Conservation (phyloP, 1,140 invertebrate genomes). For the Lysiphlebus fabarum region DNA sequence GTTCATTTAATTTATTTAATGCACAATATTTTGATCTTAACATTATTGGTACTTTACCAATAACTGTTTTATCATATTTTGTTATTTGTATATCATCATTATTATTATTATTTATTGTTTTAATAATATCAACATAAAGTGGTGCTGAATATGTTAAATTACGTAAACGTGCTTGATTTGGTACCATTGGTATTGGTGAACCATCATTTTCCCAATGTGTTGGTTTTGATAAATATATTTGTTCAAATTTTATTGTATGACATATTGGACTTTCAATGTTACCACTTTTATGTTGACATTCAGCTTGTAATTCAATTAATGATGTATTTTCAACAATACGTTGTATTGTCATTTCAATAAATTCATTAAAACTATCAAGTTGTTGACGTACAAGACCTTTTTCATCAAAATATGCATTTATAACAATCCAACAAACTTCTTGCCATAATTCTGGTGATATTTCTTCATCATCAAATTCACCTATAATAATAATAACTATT, state of each 20-base stretch:
- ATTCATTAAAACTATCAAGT: slow-evolving; percentile 98
- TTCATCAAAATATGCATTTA: slow-evolving; percentile 98
- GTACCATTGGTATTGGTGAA: slow-evolving; percentile 97
- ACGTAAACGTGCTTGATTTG: slow-evolving; percentile 91
- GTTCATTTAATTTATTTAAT: slow-evolving; percentile 88
- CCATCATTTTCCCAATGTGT: slow-evolving; percentile 99
- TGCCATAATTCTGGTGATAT: slow-evolving; percentile 95
- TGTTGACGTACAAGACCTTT: slow-evolving; percentile 98
- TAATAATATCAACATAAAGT: slow-evolving; percentile 96
- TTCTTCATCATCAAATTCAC: slow-evolving; percentile 79
- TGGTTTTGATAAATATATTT: slow-evolving; percentile 97
- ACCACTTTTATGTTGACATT: slow-evolving; percentile 91
- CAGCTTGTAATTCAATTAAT: slow-evolving; percentile 94
- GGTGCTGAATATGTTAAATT: slow-evolving; percentile 95
- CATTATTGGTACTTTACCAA: slow-evolving; percentile 99
- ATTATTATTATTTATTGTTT: slow-evolving; percentile 76
- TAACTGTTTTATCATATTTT: slow-evolving; percentile 95
- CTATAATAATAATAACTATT: slow-evolving; percentile 68
- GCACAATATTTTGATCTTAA: slow-evolving; percentile 94
- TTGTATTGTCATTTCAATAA: slow-evolving; percentile 99
- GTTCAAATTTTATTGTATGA: slow-evolving; percentile 95
- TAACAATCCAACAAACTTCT: slow-evolving; percentile 99
- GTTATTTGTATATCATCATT: slow-evolving; percentile 72
- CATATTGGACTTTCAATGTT: slow-evolving; percentile 87
- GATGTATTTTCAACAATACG: slow-evolving; percentile 98